Base-by-base conservation (phyloP, 1,140 invertebrate genomes). In the Drosophila novamexicana region DNA sequence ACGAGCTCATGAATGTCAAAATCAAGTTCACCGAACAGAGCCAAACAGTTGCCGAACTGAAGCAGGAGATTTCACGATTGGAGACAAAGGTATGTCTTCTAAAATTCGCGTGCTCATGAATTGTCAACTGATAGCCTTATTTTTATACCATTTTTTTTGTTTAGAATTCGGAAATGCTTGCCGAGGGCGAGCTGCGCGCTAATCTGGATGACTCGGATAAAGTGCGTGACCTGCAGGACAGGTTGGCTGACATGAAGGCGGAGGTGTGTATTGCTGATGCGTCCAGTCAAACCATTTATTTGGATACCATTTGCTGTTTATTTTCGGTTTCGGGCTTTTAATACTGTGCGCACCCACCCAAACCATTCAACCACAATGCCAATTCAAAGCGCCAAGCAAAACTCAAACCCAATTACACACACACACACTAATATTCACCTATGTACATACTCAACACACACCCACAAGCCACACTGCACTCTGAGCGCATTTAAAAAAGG, bases 11-110 rank as follows among this genome's bases (percentile, higher is more conserved):
- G 96, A 97, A 98, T 95, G 96, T 97, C 0, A 95, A 97, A 81
- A 98, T 99, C 61, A 95, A 97, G 77, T 98, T 99, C 88, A 97
- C 98, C 29, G 98, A 99, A 91, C 96, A 98, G 85, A 96, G 97
- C 50, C 98, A 99, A 92, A 95, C 95, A 54, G 96, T 99, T 49
- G 98, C 98, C n/a, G 98, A 99, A 93, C 94, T 99, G 12, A 97
- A 96, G 71, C 98, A 98, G 81, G 97, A 98, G 93, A 98, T 99
- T 67, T 98, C 98, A 7, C 95, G 97, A 82, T 94, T 99, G 64
- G 98, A 99, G 93, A 94, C 97, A 68, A 98, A 98, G 95, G 97
- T 97, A 93, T 84, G 69, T 73, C 9, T 8, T 8, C 0, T 10
- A 57, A 7, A 3, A 12, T 1, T 6, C 22, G 22, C 22, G 4